phyloP scores from a whole-genome alignment of 2,113 vertebrate genomes.

The Typhlomys cinereus region DNA sequence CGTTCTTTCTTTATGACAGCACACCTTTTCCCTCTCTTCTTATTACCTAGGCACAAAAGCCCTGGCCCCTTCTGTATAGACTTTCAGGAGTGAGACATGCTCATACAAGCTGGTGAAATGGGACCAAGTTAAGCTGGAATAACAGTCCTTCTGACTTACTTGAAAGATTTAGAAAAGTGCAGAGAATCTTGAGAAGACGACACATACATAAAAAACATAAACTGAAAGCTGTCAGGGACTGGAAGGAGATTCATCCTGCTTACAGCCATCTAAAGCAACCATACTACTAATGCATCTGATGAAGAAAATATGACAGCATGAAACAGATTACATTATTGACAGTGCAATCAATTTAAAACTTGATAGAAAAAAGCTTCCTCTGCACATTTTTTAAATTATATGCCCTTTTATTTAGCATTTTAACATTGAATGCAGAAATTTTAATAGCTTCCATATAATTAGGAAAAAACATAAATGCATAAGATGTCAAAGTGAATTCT shows the following conservation, averaged over 20 bases:
- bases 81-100: conserved; percentile 71
- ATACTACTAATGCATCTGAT: neutral
- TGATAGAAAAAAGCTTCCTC: conserved; percentile 31
- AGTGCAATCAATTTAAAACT: conserved; percentile 3
- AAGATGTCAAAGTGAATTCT: no score
- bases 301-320: conserved; percentile 35
- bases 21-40: conserved; percentile 56
- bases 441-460: conserved; percentile 1
- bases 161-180: neutral
- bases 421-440: neutral
- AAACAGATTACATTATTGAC: neutral
- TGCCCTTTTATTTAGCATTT: conserved; percentile 36
- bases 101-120: conserved; percentile 92
- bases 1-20: conserved; percentile 67
- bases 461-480: neutral
- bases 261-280: neutral
- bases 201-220: conserved; percentile 37
- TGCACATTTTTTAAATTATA: neutral
- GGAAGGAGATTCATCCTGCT: neutral
- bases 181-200: conserved; percentile 20
- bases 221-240: neutral
- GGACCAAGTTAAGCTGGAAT: conserved; percentile 92
- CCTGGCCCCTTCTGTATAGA: conserved; percentile 40
- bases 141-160: neutral
- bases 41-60: conserved; percentile 8